A percentile compares a stretch with the other conserved stretches of the same genome.
Conservation (phyloP, 2,113 vertebrate species). For the Ramphastos sulfuratus region DNA sequence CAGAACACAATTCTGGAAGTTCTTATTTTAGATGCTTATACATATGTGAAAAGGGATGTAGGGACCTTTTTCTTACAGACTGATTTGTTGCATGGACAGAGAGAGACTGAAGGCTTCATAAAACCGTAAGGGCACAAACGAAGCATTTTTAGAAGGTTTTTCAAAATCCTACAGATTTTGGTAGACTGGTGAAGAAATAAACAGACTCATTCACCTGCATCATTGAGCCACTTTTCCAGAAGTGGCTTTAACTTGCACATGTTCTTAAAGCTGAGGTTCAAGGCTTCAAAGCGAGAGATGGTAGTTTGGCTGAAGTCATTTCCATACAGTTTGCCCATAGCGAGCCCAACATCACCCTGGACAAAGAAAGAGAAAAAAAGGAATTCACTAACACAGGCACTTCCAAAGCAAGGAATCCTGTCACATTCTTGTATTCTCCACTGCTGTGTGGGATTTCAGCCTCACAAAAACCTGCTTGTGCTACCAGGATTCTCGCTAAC, state of each 20-base stretch:
- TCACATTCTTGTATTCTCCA: neutral
- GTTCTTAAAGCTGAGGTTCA: constrained; percentile 99
- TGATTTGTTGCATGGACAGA: neutral
- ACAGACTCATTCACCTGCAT: constrained; percentile 89
- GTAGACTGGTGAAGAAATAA: constrained; percentile 22
- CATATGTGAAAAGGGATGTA: neutral
- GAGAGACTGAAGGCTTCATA: neutral
- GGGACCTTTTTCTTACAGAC: neutral
- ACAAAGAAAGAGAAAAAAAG: constrained; percentile 62
- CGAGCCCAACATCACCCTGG: constrained; percentile 98
- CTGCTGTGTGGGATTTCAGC: neutral
- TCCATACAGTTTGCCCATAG: constrained; percentile 99
- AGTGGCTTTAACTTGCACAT: constrained; percentile 99
- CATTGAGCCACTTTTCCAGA: constrained; percentile 99
- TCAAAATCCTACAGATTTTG: neutral
- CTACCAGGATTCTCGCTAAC: constrained; percentile 7
- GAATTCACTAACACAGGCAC: constrained; percentile 50
- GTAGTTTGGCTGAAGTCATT: constrained; percentile 99
- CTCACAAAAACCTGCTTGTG: neutral
- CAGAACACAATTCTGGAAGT: neutral
- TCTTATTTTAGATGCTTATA: neutral
- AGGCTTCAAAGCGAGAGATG: constrained; percentile 99
- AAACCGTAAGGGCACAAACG: neutral
- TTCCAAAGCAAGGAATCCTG: constrained; percentile 58
- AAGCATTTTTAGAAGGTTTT: neutral